Evolutionary conservation across 92 coral and sea anemone species (phyloP).

Genomic region (Meandrina meandrites): DNA sequence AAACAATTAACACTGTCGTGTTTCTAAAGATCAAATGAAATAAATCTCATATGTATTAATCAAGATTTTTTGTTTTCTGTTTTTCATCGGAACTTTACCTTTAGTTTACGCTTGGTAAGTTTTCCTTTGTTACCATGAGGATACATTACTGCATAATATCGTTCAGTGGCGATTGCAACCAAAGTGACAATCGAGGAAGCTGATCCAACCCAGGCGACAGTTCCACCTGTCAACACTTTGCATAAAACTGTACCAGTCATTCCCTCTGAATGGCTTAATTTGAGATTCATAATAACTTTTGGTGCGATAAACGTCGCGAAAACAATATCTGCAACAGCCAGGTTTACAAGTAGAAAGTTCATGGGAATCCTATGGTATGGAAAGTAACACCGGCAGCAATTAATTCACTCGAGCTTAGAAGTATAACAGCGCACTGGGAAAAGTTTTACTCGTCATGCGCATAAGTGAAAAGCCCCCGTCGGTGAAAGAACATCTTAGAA

Average conservation of each 20-base stretch:
- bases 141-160: not conserved
- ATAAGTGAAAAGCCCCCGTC: too few species aligned
- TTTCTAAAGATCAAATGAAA: too few species aligned
- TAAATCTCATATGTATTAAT: too few species aligned
- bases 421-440: too few species aligned
- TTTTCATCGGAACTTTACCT: too few species aligned
- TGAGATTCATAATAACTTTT: not conserved
- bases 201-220: not conserved
- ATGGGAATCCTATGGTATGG: not conserved
- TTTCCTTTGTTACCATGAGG: not conserved
- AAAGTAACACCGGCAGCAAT: too few species aligned
- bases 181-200: not conserved
- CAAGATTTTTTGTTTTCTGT: too few species aligned
- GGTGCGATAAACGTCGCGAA: not conserved
- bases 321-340: not conserved
- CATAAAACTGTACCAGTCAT: conserved; percentile 1
- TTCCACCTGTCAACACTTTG: not conserved
- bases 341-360: not conserved
- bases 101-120: not conserved
- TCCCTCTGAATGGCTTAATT: not conserved
- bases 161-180: not conserved
- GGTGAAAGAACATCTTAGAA: too few species aligned
- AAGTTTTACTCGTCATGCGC: too few species aligned
- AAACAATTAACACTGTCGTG: too few species aligned
- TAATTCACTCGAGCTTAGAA: too few species aligned